These are phyloP conservation scores for Sclerodermus sp. DNA, from an alignment of 2,888 invertebrate species.

Conservation along the genomic window DNA sequence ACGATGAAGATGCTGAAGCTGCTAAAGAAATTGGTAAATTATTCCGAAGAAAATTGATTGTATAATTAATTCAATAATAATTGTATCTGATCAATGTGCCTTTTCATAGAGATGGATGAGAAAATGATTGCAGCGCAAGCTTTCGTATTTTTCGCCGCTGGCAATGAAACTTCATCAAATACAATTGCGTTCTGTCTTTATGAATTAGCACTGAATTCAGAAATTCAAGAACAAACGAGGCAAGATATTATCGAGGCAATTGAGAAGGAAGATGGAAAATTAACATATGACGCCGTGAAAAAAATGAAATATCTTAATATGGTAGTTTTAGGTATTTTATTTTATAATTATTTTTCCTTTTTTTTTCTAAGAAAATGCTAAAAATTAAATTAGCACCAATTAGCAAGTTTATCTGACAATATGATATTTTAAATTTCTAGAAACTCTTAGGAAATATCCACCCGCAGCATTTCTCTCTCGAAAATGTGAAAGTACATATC, in stretches of 20 bases:
- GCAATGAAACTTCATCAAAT: slow-evolving; percentile 52
- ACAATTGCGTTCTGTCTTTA: slow-evolving; percentile 52
- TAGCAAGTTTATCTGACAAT: no score
- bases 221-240: slow-evolving; percentile 45
- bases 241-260: slow-evolving; percentile 43
- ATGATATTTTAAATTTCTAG: slow-evolving; percentile 40
- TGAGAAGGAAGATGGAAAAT: slow-evolving; percentile 34
- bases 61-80: not conserved
- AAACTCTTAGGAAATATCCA: slow-evolving; percentile 65
- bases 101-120: slow-evolving; percentile 40
- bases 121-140: slow-evolving; percentile 52
- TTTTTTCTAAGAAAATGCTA: no score
- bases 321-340: slow-evolving; percentile 43
- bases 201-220: slow-evolving; percentile 47
- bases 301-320: slow-evolving; percentile 54
- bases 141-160: slow-evolving; percentile 53
- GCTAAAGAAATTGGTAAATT: slow-evolving; percentile 39
- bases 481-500: slow-evolving; percentile 60
- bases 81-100: not conserved
- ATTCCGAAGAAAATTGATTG: slow-evolving; percentile 1
- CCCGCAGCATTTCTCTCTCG: slow-evolving; percentile 61
- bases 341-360: no score
- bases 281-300: slow-evolving; percentile 50
- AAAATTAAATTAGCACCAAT: no score
- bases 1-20: slow-evolving; percentile 25